Evolutionary conservation across 2,888 invertebrate genomes (phyloP).

Genomic region (Dryococelus australis): DNA sequence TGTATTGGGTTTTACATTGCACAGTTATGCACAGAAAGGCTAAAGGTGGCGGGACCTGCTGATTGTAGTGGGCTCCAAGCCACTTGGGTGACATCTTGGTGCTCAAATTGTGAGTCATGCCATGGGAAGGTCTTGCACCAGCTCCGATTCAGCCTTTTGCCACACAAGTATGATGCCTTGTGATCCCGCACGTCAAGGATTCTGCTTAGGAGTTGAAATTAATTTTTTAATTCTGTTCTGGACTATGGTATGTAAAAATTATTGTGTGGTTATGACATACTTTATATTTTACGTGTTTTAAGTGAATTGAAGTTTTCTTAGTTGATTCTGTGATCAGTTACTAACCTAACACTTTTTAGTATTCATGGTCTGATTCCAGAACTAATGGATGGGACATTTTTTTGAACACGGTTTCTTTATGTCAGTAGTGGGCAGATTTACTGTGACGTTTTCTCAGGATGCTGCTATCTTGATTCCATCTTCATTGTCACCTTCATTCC

Average conservation of each 20-base stretch:
- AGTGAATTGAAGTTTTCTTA: not conserved
- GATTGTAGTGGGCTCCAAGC: not conserved
- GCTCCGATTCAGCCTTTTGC: constrained; percentile 6
- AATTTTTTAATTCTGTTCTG: not conserved
- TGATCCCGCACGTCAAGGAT: not conserved
- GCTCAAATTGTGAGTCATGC: not conserved
- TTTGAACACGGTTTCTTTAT: not conserved
- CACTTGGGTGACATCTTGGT: not conserved
- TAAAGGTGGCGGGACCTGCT: not conserved
- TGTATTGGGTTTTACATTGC: constrained; percentile 16
- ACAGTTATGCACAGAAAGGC: constrained; percentile 16
- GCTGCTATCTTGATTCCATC: not conserved
- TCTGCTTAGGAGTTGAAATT: not conserved
- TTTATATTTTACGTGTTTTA: not conserved
- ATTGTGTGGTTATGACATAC: not conserved
- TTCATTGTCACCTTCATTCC: not conserved
- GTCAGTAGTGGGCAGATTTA: no score
- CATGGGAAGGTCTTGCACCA: not conserved
- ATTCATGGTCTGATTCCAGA: not conserved
- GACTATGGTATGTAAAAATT: not conserved
- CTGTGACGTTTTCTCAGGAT: not conserved
- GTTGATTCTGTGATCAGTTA: not conserved
- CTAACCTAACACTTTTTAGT: not conserved
- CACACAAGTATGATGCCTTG: not conserved
- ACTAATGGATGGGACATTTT: not conserved